Evolutionary conservation across 2,888 invertebrate genomes (phyloP).

Genomic region (Athalia rosae): DNA sequence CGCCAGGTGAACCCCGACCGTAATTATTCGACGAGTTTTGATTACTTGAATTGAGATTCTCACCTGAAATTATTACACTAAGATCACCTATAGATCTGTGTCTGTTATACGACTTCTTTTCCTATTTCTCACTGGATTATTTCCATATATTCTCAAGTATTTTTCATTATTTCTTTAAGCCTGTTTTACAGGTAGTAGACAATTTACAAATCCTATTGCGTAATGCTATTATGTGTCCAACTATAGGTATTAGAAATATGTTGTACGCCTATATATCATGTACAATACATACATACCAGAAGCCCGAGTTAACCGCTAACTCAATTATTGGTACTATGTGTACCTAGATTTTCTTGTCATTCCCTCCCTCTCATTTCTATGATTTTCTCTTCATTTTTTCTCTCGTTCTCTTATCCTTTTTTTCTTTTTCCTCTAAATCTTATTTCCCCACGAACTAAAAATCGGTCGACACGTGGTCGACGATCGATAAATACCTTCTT

Average conservation of each 20-base stretch:
- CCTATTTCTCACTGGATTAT: not conserved
- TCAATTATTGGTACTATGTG: slow-evolving; percentile 22
- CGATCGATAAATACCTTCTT: no score
- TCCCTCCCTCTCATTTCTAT: slow-evolving; percentile 8
- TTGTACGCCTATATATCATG: no score
- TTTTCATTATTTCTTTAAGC: not conserved
- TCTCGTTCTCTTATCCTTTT: not conserved
- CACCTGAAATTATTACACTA: no score
- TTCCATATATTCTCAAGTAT: slow-evolving; percentile 15
- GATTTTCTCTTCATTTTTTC: slow-evolving; percentile 19
- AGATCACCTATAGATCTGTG: no score
- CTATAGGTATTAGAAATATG: no score
- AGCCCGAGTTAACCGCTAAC: slow-evolving; percentile 31
- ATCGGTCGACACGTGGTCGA: no score
- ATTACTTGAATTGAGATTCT: no score
- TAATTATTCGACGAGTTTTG: no score
- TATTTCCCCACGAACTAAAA: no score
- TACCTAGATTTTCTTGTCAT: slow-evolving; percentile 10
- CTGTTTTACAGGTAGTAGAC: not conserved
- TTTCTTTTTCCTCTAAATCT: not conserved
- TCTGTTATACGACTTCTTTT: no score
- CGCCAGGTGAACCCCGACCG: no score
- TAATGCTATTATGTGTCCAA: slow-evolving; percentile 16
- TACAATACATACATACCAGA: slow-evolving; percentile 4
- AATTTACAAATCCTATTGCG: slow-evolving; percentile 33